A percentile compares a stretch with the other conserved stretches of the same genome.
Conservation (phyloP, 2,888 invertebrate genomes). For the Noctua janthina region DNA sequence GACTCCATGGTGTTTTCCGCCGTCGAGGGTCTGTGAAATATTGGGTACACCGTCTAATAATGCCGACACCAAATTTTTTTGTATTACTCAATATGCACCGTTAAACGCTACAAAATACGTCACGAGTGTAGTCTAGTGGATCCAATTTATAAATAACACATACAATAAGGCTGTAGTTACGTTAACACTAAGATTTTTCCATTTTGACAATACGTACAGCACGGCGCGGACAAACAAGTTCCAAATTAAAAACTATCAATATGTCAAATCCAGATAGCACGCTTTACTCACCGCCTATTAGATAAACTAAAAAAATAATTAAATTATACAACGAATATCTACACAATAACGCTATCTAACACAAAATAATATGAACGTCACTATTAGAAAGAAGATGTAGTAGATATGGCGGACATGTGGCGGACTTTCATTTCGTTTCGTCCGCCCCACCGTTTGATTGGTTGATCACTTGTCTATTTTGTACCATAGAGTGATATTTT, state of each 20-base stretch:
- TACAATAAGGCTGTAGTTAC: constrained; percentile 70
- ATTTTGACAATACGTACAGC: constrained; percentile 86
- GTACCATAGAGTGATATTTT: constrained; percentile 64
- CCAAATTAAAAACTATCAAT: constrained; percentile 77
- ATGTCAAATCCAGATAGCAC: constrained; percentile 68
- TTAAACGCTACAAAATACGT: constrained; percentile 68
- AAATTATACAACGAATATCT: constrained; percentile 87
- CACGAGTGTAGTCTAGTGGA: constrained; percentile 59
- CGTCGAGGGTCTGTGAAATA: constrained; percentile 84
- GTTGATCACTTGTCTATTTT: constrained; percentile 70
- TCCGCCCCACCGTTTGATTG: constrained; percentile 76
- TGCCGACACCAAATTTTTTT: constrained; percentile 71
- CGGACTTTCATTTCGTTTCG: constrained; percentile 85
- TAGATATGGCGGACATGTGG: constrained; percentile 89
- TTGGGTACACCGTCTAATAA: constrained; percentile 70
- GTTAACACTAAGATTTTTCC: constrained; percentile 81
- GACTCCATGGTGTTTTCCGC: constrained; percentile 91
- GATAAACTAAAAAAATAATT: constrained; percentile 85
- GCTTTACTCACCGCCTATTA: constrained; percentile 83
- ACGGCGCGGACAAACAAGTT: constrained; percentile 84
- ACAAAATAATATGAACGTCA: constrained; percentile 88
- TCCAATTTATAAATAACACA: constrained; percentile 71
- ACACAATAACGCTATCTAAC: constrained; percentile 84
- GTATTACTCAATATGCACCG: constrained; percentile 64
- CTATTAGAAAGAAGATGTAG: constrained; percentile 86